A percentile compares a stretch with the other conserved stretches of the same genome.
phyloP scores from a whole-genome alignment of 2,797 vertebrate species.

The Leptodactylus fallax region DNA sequence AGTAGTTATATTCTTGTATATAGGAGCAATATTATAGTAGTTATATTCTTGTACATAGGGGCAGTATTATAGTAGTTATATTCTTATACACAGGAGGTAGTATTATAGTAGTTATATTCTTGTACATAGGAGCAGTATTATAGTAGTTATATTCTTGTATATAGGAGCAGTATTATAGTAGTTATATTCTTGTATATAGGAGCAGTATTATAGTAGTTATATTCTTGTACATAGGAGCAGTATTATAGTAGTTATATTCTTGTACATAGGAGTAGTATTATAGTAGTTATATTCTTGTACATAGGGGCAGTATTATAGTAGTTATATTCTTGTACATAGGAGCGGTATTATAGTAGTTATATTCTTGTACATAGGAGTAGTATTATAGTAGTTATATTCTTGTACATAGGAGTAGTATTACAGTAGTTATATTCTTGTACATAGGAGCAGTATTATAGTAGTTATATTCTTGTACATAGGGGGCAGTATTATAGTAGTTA shows the following conservation, averaged over 20 bases:
- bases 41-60: not conserved
- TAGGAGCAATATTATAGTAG: not conserved
- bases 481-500: too few species aligned
- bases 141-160: not conserved
- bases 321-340: not conserved
- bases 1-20: conserved; percentile 1
- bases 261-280: not conserved
- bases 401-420: too few species aligned
- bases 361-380: too few species aligned
- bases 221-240: not conserved
- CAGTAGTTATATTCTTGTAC: too few species aligned
- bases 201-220: conserved; percentile 2
- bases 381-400: too few species aligned
- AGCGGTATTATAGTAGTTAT: too few species aligned
- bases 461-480: too few species aligned
- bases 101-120: conserved; percentile 10
- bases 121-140: not conserved
- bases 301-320: not conserved
- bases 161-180: not conserved
- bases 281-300: conserved; percentile 9
- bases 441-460: too few species aligned
- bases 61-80: conserved; percentile 1
- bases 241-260: conserved; percentile 2
- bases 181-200: not conserved
- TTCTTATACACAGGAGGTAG: not conserved